Evolutionary conservation across 2,888 invertebrate species (phyloP).

Genomic region (Stratiomys singularior): DNA sequence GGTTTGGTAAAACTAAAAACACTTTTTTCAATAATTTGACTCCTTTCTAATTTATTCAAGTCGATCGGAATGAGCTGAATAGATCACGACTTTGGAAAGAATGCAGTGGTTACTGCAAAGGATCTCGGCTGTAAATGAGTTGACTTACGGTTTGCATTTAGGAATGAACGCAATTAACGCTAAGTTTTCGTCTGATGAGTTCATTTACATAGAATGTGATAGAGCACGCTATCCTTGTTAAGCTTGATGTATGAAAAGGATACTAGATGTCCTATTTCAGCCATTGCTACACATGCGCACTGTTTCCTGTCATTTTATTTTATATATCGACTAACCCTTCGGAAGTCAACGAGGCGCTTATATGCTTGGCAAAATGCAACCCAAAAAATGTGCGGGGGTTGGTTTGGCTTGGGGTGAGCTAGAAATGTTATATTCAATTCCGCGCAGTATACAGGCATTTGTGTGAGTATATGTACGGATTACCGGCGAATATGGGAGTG

Average conservation of each 20-base stretch:
- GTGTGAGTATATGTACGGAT: too few species aligned
- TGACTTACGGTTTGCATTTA: slow-evolving; percentile 50
- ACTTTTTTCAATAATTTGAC: neutral
- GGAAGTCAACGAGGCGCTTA: slow-evolving; percentile 20
- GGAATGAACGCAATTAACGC: slow-evolving; percentile 52
- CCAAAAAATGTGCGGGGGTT: neutral
- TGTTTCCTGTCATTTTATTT: neutral
- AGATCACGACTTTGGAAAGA: neutral
- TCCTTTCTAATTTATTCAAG: neutral
- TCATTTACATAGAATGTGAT: slow-evolving; percentile 49
- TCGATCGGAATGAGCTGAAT: neutral
- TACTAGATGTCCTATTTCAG: slow-evolving; percentile 38
- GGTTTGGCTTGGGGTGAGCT: neutral
- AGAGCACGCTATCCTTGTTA: neutral
- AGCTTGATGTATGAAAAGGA: neutral
- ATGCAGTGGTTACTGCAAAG: slow-evolving; percentile 19
- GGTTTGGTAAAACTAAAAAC: slow-evolving; percentile 8
- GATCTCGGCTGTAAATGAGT: slow-evolving; percentile 49
- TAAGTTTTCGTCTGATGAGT: slow-evolving; percentile 51
- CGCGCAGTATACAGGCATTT: neutral
- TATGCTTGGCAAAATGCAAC: neutral
- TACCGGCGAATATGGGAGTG: too few species aligned
- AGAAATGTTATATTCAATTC: neutral
- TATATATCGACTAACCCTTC: slow-evolving; percentile 25
- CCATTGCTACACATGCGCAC: slow-evolving; percentile 48